phyloP scores from a whole-genome alignment of 2,113 vertebrate species.

The Girardinichthys multiradiatus region DNA sequence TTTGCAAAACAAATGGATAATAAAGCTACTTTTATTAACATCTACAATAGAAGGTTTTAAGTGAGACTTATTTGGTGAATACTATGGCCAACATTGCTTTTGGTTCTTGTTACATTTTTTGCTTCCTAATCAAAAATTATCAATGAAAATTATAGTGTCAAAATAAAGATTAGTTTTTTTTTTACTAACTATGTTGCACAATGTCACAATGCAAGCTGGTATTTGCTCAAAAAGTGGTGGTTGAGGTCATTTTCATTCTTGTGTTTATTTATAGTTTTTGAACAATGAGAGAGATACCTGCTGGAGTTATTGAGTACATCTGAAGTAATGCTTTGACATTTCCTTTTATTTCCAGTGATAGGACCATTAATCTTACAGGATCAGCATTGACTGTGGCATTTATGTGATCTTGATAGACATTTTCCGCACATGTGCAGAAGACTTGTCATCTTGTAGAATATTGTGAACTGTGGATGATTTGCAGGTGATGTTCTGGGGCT shows the following conservation, averaged over 20 bases:
- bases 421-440: neutral
- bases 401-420: neutral
- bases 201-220: neutral
- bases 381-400: conserved; percentile 5
- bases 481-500: neutral
- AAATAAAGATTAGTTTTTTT: neutral
- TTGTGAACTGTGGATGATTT: neutral
- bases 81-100: too few relatives aligned
- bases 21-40: too few relatives aligned
- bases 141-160: neutral
- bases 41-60: too few relatives aligned
- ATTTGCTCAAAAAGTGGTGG: neutral
- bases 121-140: neutral
- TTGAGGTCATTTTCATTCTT: too few relatives aligned
- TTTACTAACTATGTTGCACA: too few relatives aligned
- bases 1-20: too few relatives aligned
- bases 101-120: neutral
- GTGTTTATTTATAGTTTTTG: neutral
- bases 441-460: neutral
- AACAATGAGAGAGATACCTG: too few relatives aligned
- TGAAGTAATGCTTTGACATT: conserved; percentile 9
- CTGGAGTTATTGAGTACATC: neutral
- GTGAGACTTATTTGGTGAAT: neutral
- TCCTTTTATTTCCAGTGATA: conserved; percentile 6
- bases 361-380: neutral